Evolutionary conservation across 2,113 vertebrate species (phyloP).

Genomic region (Perca schrenkii): DNA sequence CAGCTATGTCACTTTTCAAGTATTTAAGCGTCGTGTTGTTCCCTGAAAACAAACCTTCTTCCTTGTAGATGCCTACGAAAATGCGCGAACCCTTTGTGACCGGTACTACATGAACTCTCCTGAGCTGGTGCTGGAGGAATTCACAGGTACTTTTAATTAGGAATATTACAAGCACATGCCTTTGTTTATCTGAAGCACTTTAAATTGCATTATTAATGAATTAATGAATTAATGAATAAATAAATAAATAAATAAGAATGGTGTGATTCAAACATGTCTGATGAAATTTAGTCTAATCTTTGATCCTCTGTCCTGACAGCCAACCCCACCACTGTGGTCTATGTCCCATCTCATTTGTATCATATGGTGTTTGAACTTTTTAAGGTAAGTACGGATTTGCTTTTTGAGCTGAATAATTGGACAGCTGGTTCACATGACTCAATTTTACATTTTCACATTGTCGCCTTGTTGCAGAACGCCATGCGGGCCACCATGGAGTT

Average conservation of each 20-base stretch:
- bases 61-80: slow-evolving; percentile 94
- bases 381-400: slow-evolving; percentile 86
- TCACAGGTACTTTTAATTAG: slow-evolving; percentile 85
- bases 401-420: not conserved
- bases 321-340: slow-evolving; percentile 92
- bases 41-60: slow-evolving; percentile 25
- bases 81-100: slow-evolving; percentile 95
- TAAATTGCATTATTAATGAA: not conserved
- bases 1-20: not conserved
- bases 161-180: not conserved
- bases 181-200: slow-evolving; percentile 1
- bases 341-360: slow-evolving; percentile 98
- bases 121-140: slow-evolving; percentile 91
- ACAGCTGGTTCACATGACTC: not conserved
- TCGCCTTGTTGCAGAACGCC: slow-evolving; percentile 88
- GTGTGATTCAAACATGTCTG: not conserved
- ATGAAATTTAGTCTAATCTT: not conserved
- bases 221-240: not conserved
- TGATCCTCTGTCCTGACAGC: slow-evolving; percentile 78
- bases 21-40: not conserved
- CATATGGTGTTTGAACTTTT: slow-evolving; percentile 99
- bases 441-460: not conserved
- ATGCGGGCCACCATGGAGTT: slow-evolving; percentile 98
- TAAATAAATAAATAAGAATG: not conserved
- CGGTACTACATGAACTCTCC: slow-evolving; percentile 98